A percentile compares a stretch with the other conserved stretches of the same genome.
Conservation (phyloP, 2,797 vertebrate species). For the Cuniculus paca region DNA sequence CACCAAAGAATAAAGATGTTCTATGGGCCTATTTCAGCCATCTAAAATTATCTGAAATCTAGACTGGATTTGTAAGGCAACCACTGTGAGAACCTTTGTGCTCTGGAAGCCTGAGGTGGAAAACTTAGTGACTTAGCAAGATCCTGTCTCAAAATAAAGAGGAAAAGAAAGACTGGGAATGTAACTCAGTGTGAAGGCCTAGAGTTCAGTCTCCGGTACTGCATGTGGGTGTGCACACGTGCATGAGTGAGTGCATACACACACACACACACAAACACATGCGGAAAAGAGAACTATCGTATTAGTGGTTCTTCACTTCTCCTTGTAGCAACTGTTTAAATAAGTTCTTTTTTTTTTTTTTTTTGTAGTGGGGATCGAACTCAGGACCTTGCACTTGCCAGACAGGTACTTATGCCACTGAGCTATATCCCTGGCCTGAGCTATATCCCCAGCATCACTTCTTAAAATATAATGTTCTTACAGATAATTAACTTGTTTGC, state of each 20-base stretch:
- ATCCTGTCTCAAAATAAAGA: not conserved
- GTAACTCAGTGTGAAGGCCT: not conserved
- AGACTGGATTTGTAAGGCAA: not conserved
- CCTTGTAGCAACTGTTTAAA: conserved; percentile 62
- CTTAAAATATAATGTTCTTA: conserved; percentile 2
- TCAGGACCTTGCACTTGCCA: too few species aligned
- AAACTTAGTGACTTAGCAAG: not conserved
- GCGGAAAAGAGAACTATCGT: not conserved
- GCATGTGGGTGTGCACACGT: not conserved
- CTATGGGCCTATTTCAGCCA: not conserved
- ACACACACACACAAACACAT: not conserved
- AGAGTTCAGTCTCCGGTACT: not conserved
- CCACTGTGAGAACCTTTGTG: not conserved
- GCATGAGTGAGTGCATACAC: not conserved
- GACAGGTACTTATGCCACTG: too few species aligned
- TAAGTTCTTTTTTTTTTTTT: conserved; percentile 2
- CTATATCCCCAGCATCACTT: not conserved
- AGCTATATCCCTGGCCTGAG: too few species aligned
- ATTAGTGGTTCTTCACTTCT: conserved; percentile 42
- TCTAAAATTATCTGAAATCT: conserved; percentile 33
- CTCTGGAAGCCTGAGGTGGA: not conserved
- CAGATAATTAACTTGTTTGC: conserved; percentile 14
- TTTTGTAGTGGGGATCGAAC: too few species aligned
- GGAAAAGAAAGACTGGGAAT: not conserved
- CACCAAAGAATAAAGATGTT: conserved; percentile 33